Conservation (phyloP, 2,113 vertebrate genomes). For the Acrocephalus kingi region DNA sequence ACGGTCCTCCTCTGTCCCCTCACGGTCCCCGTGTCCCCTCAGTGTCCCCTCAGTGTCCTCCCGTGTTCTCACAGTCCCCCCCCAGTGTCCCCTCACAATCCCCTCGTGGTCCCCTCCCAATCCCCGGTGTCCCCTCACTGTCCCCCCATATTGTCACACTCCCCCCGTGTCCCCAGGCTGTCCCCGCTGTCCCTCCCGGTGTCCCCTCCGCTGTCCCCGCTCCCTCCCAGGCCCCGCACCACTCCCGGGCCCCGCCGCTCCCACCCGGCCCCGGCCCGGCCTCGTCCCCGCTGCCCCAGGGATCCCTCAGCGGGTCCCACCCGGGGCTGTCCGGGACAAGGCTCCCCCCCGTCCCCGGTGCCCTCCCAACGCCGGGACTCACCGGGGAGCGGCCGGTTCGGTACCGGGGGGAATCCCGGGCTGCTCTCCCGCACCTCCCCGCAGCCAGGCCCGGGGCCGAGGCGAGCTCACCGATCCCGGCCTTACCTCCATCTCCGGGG, state of each 20-base stretch:
- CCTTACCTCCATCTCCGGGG: background rate
- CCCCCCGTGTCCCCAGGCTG: no score
- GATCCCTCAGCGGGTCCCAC: background rate
- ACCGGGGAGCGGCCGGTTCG: background rate
- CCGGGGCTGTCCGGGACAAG: background rate
- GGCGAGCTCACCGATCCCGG: background rate
- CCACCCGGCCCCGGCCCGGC: background rate
- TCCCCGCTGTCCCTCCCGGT: no score
- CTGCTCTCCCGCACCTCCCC: no score
- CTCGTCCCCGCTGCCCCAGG: background rate
- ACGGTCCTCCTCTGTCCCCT: no score
- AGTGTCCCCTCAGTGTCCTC: no score
- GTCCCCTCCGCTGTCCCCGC: background rate
- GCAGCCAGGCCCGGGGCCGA: background rate
- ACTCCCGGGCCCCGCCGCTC: background rate
- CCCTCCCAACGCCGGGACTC: background rate
- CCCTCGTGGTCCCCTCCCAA: no score
- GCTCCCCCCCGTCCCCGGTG: rapidly evolving
- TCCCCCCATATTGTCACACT: no score
- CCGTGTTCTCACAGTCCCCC: no score
- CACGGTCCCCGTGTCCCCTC: no score
- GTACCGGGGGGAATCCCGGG: background rate
- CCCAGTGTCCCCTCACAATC: no score
- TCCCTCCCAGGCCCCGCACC: background rate
- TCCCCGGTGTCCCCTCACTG: no score